Conservation (phyloP, 2,113 vertebrate genomes). For the Coptodon rendalli region DNA sequence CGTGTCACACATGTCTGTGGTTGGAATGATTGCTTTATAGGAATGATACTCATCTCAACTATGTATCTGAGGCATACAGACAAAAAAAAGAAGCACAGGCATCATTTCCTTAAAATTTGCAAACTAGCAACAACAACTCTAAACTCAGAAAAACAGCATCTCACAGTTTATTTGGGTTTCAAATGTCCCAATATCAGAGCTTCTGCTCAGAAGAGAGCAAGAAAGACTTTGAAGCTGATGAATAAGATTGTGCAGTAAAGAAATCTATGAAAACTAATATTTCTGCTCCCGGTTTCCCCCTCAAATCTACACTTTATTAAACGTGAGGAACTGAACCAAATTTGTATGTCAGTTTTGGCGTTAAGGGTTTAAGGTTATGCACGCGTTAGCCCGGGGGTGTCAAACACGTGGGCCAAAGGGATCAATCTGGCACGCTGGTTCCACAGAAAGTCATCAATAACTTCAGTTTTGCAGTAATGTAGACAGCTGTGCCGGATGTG, state of each 20-base stretch:
- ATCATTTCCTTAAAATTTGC: neutral
- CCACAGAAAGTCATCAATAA: neutral
- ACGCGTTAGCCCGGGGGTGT: neutral
- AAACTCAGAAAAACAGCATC: neutral
- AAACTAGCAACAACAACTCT: neutral
- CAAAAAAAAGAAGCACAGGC: neutral
- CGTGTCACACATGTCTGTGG: neutral
- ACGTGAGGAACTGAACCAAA: neutral
- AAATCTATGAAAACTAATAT: neutral
- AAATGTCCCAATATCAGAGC: neutral
- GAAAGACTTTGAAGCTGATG: neutral
- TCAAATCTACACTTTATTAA: neutral
- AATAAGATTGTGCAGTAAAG: neutral
- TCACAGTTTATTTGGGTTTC: neutral
- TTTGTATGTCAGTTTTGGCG: neutral
- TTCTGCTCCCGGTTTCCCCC: neutral
- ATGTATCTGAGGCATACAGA: neutral
- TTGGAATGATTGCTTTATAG: neutral
- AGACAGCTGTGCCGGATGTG: neutral
- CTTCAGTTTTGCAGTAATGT: neutral
- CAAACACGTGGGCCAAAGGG: neutral
- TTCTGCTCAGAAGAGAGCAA: neutral
- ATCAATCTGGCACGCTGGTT: neutral
- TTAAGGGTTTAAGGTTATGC: neutral
- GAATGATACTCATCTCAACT: neutral